These are phyloP conservation scores for Lasioglossum albipes DNA, from an alignment of 1,140 invertebrate genomes.

Conservation along the genomic window DNA sequence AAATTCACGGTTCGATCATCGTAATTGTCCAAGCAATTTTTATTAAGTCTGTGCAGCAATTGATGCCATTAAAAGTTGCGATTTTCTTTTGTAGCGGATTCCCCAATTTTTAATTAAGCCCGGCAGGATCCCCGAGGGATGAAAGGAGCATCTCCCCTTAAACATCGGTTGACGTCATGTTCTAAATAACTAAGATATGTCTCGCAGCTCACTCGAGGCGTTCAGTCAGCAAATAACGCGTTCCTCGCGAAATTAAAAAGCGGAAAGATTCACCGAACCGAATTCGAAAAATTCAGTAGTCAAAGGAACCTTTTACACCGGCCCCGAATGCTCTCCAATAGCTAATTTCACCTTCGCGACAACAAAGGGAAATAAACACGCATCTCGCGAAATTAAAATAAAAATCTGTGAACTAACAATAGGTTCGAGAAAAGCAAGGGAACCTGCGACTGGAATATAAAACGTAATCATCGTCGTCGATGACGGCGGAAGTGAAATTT, in stretches of 20 bases:
- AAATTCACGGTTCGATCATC: too few species aligned
- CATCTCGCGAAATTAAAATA: slow-evolving; percentile 15
- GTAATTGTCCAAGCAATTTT: too few species aligned
- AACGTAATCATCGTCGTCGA: neutral
- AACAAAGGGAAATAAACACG: neutral
- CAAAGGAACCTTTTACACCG: too few species aligned
- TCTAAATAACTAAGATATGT: slow-evolving; percentile 46
- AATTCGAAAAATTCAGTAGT: neutral
- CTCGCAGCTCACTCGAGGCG: slow-evolving; percentile 7
- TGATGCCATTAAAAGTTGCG: too few species aligned
- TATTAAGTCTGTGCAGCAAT: too few species aligned
- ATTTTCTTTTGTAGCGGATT: neutral
- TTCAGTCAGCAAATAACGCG: slow-evolving; percentile 39
- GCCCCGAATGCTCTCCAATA: too few species aligned
- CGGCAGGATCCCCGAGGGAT: slow-evolving; percentile 51
- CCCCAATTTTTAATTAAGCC: slow-evolving; percentile 61
- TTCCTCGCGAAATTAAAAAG: slow-evolving; percentile 15
- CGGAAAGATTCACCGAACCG: too few species aligned
- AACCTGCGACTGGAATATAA: neutral
- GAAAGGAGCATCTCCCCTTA: slow-evolving; percentile 48
- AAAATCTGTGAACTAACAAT: too few species aligned
- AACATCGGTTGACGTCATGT: slow-evolving; percentile 39
- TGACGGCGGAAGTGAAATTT: neutral
- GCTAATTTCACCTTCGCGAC: too few species aligned
- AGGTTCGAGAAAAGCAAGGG: neutral